These are phyloP conservation scores for Byasa hedistus DNA, from an alignment of 2,888 invertebrate genomes.

Conservation along the genomic window DNA sequence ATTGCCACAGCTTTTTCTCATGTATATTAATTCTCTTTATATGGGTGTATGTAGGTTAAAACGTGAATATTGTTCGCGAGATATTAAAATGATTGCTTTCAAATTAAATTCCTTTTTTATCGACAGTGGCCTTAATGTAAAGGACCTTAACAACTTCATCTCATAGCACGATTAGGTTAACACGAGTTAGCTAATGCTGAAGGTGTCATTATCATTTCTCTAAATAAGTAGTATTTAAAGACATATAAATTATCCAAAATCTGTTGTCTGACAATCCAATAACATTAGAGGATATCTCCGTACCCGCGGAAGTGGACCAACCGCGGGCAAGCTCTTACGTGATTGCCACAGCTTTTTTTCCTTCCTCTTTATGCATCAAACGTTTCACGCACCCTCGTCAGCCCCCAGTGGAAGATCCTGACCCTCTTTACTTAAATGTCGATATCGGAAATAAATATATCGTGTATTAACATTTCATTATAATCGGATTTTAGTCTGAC, in stretches of 20 bases:
- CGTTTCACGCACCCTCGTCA: constrained; percentile 29
- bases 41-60: no score
- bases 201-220: no score
- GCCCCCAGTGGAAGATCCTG: constrained; percentile 24
- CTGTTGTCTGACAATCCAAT: neutral
- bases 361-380: constrained; percentile 27
- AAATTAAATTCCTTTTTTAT: no score
- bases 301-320: constrained; percentile 14
- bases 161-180: no score
- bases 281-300: constrained; percentile 15
- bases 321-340: constrained; percentile 15
- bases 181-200: no score
- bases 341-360: constrained; percentile 27
- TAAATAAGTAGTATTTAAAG: no score
- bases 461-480: constrained; percentile 24
- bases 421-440: constrained; percentile 30
- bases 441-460: constrained; percentile 30
- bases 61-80: no score
- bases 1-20: constrained; percentile 24
- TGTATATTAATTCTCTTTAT: constrained; percentile 29
- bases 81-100: no score
- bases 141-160: no score
- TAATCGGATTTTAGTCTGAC: constrained; percentile 6
- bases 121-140: neutral
- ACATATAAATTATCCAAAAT: no score